Conservation (phyloP, 2,113 vertebrate genomes). For the Sigmodon hispidus region DNA sequence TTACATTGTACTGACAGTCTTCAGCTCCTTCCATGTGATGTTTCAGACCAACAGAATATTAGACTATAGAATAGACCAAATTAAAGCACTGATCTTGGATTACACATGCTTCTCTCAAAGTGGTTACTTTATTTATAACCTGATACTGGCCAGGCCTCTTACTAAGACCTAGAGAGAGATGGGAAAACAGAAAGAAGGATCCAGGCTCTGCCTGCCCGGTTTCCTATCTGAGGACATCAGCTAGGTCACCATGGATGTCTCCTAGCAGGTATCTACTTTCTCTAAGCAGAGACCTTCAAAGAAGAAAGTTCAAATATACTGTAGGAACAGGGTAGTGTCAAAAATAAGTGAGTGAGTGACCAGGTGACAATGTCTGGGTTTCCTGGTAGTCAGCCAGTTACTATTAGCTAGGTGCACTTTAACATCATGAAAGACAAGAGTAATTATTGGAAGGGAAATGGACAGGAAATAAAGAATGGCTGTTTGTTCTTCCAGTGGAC, state of each 20-base stretch:
- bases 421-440: neutral
- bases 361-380: neutral
- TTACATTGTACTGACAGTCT: neutral
- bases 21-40: neutral
- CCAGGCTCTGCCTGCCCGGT: neutral
- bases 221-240: neutral
- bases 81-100: neutral
- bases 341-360: neutral
- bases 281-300: neutral
- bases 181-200: neutral
- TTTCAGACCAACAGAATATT: neutral
- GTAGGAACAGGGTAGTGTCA: neutral
- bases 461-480: neutral
- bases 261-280: neutral
- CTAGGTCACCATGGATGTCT: neutral
- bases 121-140: neutral
- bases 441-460: fast-evolving
- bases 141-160: neutral
- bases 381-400: too few relatives aligned
- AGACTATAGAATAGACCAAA: neutral
- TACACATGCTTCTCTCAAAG: neutral
- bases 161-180: neutral
- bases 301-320: neutral
- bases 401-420: neutral
- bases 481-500: neutral